Evolutionary conservation across 2,888 invertebrate genomes (phyloP), one percentile per base, ranked within the genome.

Genomic region (Thecocarcelia acutangulata): DNA sequence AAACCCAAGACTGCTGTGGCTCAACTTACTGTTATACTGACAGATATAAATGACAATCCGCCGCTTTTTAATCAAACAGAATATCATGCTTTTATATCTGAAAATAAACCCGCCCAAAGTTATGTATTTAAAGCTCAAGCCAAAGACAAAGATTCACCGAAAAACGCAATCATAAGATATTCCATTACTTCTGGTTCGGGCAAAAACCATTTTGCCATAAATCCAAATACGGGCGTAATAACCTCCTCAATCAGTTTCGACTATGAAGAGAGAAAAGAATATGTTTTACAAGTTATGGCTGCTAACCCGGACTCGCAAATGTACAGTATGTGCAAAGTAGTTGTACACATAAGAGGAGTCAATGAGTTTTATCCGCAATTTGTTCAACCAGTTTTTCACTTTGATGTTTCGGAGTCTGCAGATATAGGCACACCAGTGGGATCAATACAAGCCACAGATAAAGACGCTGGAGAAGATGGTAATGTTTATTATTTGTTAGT

Each of bases 41-140:
- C 96, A 0, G 98, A 98, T 88, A 96, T 98, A 44, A 98, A 97
- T 87, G 97, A 98, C 87, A 98, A 98, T 89, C 94, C 97, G 11
- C 98, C 98, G 0, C 91, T 92, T 13, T 98, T 98, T 87, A 95
- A 96, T 89, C 94, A 95, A 88, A 92, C 93, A 0, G 91, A 92
- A 64, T 97, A 96, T 88, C 93, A 95, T 85, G 96, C 96, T 0
- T 95, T 93, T 87, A 91, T 98, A 52, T 93, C 94, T 0, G 98
- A 98, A 92, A 98, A 98, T 88, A 93, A 95, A 13, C 94, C 95
- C 0, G 91, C 94, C 0, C 94, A 95, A 68, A 94, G 94, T 81
- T 93, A 94, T 84, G 95, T 97, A 11, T 95, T 93, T 86, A 93
- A 93, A 89, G 93, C 97, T 0, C 91, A 92, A 80, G 98, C 98